Evolutionary conservation across 1,140 invertebrate species (phyloP).

Genomic region (Ganaspis sp.): DNA sequence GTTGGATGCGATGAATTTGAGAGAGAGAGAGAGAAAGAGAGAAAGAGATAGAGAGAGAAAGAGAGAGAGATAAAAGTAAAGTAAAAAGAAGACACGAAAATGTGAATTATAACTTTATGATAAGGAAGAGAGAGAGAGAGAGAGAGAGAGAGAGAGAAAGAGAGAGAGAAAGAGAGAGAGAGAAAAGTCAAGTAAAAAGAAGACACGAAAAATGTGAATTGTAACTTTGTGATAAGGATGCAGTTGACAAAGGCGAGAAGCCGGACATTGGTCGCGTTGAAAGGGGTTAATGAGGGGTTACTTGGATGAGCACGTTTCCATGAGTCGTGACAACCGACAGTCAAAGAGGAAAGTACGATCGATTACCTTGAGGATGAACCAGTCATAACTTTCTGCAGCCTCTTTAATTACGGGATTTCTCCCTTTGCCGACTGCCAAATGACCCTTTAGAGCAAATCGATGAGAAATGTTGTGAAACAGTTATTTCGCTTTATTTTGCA

Average conservation of each 20-base stretch:
- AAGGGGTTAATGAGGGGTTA: conserved; percentile 64
- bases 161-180: not conserved
- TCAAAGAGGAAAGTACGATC: conserved; percentile 48
- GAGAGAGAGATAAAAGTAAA: no score
- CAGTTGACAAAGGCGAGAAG: conserved; percentile 27
- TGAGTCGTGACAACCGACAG: conserved; percentile 35
- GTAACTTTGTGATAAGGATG: not conserved
- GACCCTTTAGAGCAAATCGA: not conserved
- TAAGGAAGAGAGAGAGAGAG: no score
- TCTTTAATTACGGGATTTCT: not conserved
- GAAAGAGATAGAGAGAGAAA: no score
- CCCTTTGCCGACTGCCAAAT: not conserved
- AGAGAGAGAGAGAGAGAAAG: no score
- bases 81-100: no score
- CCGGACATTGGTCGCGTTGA: conserved; percentile 41
- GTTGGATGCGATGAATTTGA: no score
- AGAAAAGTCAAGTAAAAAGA: conserved; percentile 21
- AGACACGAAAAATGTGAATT: conserved; percentile 8
- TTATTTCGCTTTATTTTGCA: no score
- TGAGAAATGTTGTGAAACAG: not conserved
- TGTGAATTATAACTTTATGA: no score
- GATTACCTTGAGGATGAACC: conserved; percentile 38
- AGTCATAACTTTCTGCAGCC: not conserved
- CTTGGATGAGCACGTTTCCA: conserved; percentile 34
- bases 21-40: no score